Base-by-base conservation (phyloP, 37 sponge, comb jelly and placozoan species). In the Halichondria panicea region DNA sequence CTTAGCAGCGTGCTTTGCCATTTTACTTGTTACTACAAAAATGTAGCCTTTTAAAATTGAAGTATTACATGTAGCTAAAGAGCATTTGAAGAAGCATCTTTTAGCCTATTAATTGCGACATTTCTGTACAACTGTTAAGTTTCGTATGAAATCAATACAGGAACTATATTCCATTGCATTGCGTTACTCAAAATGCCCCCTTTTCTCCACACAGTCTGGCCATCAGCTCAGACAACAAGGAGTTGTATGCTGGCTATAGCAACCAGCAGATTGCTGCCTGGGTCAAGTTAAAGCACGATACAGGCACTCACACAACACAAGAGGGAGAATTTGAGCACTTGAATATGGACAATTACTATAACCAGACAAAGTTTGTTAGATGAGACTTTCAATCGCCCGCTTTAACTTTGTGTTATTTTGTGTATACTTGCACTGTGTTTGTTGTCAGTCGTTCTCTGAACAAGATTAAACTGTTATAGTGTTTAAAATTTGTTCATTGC, bases 191-290 rank as follows among this genome's bases (percentile, higher is more conserved):
- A 24, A 61, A 12, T 24, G n/a, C 22, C 30, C 46, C 28, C 25
- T 28, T 46, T 40, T 7, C 9, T 24, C 59, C 57, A n/a, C 66
- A 36, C 66, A 91, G 92, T 43, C 28, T 91, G 6, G 70, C 79
- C 35, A 62, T 91, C 70, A 86, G 88, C 68, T 84, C 81, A 11
- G 75, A 67, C 35, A 83, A 83, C 38, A 86, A 82, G 54, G 87
- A 91, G 57, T 75, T 91, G 21, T 91, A 87, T 68, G 88, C 88
- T 54, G 84, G 87, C 35, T 91, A 81, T 46, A 75, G 83, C 44
- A 74, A 75, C 74, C 61, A 74, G 78, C 77, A 79, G 24, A 44
- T 91, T 1, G 75, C 65, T 0, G 73, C 68, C 18, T 91, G 92
- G 92, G 59, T 86, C 13, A 91, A 91, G 52, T 87, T 87, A 35